Base-by-base conservation (phyloP, 2,113 vertebrate species). In the Thamnophis sirtalis region DNA sequence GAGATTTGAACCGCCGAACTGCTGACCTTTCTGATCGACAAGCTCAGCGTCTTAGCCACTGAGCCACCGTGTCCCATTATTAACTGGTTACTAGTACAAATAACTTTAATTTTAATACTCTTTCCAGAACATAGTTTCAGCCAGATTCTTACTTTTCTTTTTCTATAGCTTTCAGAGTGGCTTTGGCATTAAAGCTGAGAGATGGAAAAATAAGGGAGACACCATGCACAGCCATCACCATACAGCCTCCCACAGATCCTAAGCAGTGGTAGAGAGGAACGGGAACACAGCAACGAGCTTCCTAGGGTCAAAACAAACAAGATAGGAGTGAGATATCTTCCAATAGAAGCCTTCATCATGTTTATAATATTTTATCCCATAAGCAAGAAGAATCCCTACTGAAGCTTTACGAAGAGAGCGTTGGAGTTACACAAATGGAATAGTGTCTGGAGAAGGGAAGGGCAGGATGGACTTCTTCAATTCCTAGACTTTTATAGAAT, bases 211-310 rank as follows among this genome's bases (percentile, higher is more conserved):
- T 50, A 56, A 98, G 85, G 24, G 98, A 95, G 93, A 91, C 0
- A 0, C 99, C 98, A 0, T 99, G 97, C 19, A 98, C 0, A 5
- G 98, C 94, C 97, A 98, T 97, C 51, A 97, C 92, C 87, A 99
- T 93, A 4, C 97, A 97, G 22, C 97, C 99, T 0, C 97, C 98
- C 50, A 99, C 99, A 0, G 98, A 99, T 0, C 98, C 98, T 93
- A 99, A 97, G 97, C 98, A 99, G 94, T 99, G 99, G 95, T 98
- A 99, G 90, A 99, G 58, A 4, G 99, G 99, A 0, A 97, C 95
- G 0, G 99, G 98, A 11, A 99, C 1, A 15, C 97, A 97, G 5
- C 97, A 0, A 0, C 98, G 97, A 0, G 84, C 1, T 2, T 96
- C 95, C 98, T 99, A 94, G 43, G 93, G 86, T 0, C 0, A 92